These are phyloP conservation scores for Sipha flava DNA, from an alignment of 1,140 invertebrate species.

Conservation along the genomic window DNA sequence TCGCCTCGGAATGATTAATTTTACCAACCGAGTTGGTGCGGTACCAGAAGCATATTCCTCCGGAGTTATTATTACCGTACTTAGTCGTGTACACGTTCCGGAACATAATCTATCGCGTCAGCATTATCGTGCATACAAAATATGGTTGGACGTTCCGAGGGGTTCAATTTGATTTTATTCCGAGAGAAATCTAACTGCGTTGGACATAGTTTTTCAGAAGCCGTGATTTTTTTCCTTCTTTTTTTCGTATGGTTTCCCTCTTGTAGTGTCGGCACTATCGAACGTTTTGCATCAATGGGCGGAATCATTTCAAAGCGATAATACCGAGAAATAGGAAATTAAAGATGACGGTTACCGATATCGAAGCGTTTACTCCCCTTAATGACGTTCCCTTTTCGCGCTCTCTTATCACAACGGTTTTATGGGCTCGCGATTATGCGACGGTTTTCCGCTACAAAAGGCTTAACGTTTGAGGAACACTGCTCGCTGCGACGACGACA, in stretches of 20 bases:
- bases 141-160: neutral
- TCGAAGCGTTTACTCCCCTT: slow-evolving; percentile 1
- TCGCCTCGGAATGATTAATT: no score
- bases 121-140: no score
- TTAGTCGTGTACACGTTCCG: neutral
- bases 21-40: no score
- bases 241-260: no score
- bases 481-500: neutral
- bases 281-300: slow-evolving; percentile 5
- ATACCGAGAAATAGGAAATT: slow-evolving; percentile 24
- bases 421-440: slow-evolving; percentile 29
- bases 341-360: slow-evolving; percentile 29
- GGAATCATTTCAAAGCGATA: neutral
- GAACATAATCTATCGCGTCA: neutral
- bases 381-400: neutral
- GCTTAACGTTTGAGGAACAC: slow-evolving; percentile 20
- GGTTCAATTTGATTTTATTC: neutral
- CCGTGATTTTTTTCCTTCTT: neutral
- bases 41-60: neutral
- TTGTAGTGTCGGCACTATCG: no score
- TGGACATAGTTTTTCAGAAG: neutral
- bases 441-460: slow-evolving; percentile 32
- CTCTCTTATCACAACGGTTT: slow-evolving; percentile 27
- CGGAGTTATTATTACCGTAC: neutral
- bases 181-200: neutral